Conservation (phyloP, 2,888 invertebrate species). For the Trichopria drosophilae region DNA sequence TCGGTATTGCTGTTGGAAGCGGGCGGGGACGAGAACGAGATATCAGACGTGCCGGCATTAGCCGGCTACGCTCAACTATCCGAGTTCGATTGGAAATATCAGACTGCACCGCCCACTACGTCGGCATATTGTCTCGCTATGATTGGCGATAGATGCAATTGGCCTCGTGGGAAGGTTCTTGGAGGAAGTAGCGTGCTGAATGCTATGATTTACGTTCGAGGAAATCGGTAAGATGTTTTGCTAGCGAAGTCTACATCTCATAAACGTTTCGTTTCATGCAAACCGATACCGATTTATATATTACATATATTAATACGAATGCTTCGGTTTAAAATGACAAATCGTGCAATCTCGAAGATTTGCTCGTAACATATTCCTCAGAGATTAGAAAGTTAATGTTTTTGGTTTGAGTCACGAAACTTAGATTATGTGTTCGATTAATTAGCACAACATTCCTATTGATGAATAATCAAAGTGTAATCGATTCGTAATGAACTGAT, state of each 20-base stretch:
- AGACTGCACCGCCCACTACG: constrained; percentile 77
- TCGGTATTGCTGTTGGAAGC: constrained; percentile 82
- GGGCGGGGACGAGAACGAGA: constrained; percentile 85
- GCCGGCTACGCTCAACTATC: constrained; percentile 84
- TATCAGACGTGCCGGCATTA: constrained; percentile 83
- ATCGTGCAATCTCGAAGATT: no score
- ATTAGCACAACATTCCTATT: no score
- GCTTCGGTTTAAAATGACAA: no score
- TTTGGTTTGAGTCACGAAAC: no score
- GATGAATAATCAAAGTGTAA: no score
- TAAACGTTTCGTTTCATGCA: no score
- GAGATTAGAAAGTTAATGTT: no score
- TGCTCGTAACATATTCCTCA: no score
- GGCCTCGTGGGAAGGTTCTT: constrained; percentile 89
- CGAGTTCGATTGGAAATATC: constrained; percentile 90
- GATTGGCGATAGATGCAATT: constrained; percentile 85
- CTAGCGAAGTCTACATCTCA: neutral
- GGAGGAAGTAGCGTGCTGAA: constrained; percentile 88
- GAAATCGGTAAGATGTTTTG: constrained; percentile 66
- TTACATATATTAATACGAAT: no score
- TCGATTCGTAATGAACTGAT: no score
- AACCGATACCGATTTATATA: no score
- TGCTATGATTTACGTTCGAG: constrained; percentile 90
- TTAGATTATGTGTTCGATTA: no score
- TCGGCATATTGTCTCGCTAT: constrained; percentile 85